These are phyloP conservation scores for Hyposoter dolosus DNA, from an alignment of 2,888 invertebrate species.

Conservation along the genomic window DNA sequence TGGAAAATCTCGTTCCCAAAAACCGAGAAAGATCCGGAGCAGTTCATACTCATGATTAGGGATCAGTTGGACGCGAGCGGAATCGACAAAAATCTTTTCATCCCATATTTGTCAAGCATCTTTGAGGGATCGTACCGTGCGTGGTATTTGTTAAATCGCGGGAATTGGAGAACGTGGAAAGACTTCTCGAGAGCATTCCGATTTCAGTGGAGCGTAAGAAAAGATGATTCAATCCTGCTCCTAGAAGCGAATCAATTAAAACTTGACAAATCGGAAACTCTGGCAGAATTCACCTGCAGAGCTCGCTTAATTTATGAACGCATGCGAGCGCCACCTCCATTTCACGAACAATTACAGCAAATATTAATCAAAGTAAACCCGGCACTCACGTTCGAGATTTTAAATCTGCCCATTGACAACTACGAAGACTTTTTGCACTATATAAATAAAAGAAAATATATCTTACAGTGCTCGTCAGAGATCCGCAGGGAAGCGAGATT, in stretches of 20 bases:
- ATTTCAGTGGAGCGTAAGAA: conserved; percentile 51
- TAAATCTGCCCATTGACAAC: conserved; percentile 34
- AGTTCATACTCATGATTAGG: conserved; percentile 23
- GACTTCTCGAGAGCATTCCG: conserved; percentile 53
- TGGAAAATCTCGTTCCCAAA: conserved; percentile 42
- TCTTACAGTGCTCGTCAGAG: conserved; percentile 6
- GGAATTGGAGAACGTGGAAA: conserved; percentile 41
- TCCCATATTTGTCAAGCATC: conserved; percentile 38
- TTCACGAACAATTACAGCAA: conserved; percentile 51
- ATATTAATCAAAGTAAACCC: conserved; percentile 58
- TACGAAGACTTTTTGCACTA: conserved; percentile 31
- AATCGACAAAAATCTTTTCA: conserved; percentile 35
- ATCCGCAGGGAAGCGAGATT: background rate
- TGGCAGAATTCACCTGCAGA: conserved; percentile 58
- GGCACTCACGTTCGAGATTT: conserved; percentile 42
- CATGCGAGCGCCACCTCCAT: conserved; percentile 43
- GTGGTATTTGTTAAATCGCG: conserved; percentile 53
- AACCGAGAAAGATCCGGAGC: conserved; percentile 39
- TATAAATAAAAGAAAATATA: conserved; percentile 18
- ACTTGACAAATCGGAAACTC: conserved; percentile 37
- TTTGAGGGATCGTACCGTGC: conserved; percentile 56
- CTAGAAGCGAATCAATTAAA: conserved; percentile 43
- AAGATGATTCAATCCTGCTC: conserved; percentile 38
- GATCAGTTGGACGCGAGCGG: conserved; percentile 31
- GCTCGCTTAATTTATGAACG: conserved; percentile 54